Evolutionary conservation across 1,140 invertebrate genomes (phyloP).

Genomic region (Helicorthomorpha holstii): DNA sequence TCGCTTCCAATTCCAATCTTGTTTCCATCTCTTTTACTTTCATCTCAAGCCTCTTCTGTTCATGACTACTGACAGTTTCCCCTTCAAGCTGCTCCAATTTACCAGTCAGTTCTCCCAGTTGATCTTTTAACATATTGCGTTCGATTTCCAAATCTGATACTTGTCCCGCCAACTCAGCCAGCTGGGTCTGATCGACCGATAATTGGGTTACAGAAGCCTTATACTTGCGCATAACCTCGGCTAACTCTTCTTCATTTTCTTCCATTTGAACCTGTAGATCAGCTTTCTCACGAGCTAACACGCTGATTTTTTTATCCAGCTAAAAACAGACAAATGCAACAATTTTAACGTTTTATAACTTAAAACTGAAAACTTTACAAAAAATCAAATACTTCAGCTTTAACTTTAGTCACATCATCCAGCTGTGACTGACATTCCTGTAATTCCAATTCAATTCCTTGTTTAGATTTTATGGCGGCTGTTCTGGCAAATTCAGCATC

Average conservation of each 20-base stretch:
- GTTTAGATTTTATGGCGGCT: slow-evolving; percentile 64
- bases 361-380: neutral
- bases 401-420: slow-evolving; percentile 53
- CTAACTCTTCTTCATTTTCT: slow-evolving; percentile 78
- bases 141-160: slow-evolving; percentile 62
- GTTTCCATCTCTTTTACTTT: slow-evolving; percentile 75
- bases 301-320: slow-evolving; percentile 54
- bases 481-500: slow-evolving; percentile 69
- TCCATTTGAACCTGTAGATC: slow-evolving; percentile 68
- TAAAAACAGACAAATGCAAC: slow-evolving; percentile 13
- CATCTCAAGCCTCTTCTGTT: slow-evolving; percentile 46
- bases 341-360: neutral
- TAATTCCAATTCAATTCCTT: slow-evolving; percentile 60
- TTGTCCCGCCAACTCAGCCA: slow-evolving; percentile 60
- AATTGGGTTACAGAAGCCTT: slow-evolving; percentile 68
- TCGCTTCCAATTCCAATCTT: slow-evolving; percentile 71
- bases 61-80: slow-evolving; percentile 55
- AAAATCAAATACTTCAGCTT: slow-evolving; percentile 39
- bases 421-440: slow-evolving; percentile 54
- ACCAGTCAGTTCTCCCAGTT: slow-evolving; percentile 37
- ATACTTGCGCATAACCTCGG: slow-evolving; percentile 76
- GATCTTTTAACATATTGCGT: slow-evolving; percentile 51
- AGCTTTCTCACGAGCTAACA: slow-evolving; percentile 53
- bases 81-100: slow-evolving; percentile 60
- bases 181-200: slow-evolving; percentile 58